phyloP scores from a whole-genome alignment of 2,888 invertebrate species.

The Poecilobothrus nobilitatus region DNA sequence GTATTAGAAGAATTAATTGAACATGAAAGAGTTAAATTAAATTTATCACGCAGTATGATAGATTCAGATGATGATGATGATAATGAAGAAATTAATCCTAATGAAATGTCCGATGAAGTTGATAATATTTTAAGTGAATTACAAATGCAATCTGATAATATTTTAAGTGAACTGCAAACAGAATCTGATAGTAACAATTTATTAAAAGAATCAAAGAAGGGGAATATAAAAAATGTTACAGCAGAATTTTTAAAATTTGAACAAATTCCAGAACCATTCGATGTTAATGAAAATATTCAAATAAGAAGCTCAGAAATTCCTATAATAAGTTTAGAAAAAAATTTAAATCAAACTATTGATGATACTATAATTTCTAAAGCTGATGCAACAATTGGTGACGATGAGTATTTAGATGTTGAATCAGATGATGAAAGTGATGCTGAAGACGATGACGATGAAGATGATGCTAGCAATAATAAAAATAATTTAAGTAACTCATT shows the following conservation, averaged over 20 bases:
- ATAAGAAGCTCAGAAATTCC: constrained; percentile 15
- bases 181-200: constrained; percentile 3
- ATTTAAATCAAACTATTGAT: constrained; percentile 21
- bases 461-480: constrained; percentile 20
- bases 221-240: constrained; percentile 17
- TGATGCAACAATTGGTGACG: constrained; percentile 15
- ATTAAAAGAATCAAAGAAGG: constrained; percentile 16
- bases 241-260: constrained; percentile 16
- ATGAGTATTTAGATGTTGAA: constrained; percentile 25
- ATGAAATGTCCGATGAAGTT: constrained; percentile 27
- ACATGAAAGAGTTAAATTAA: constrained; percentile 44
- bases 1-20: constrained; percentile 42
- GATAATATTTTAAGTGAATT: constrained; percentile 9
- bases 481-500: constrained; percentile 31
- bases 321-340: not conserved
- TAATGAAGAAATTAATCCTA: constrained; percentile 24
- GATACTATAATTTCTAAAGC: constrained; percentile 20
- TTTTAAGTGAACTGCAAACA: not conserved
- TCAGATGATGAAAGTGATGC: constrained; percentile 25
- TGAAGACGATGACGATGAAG: constrained; percentile 29
- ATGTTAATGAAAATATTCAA: not conserved
- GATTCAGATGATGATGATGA: constrained; percentile 29
- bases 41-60: constrained; percentile 43
- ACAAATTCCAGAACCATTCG: not conserved
- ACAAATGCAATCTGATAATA: constrained; percentile 11